Evolutionary conservation across 30 jellyfish, hydroid and myxozoan species (phyloP), one percentile per base, ranked within the genome.

Genomic region (Nemopilema nomurai): DNA sequence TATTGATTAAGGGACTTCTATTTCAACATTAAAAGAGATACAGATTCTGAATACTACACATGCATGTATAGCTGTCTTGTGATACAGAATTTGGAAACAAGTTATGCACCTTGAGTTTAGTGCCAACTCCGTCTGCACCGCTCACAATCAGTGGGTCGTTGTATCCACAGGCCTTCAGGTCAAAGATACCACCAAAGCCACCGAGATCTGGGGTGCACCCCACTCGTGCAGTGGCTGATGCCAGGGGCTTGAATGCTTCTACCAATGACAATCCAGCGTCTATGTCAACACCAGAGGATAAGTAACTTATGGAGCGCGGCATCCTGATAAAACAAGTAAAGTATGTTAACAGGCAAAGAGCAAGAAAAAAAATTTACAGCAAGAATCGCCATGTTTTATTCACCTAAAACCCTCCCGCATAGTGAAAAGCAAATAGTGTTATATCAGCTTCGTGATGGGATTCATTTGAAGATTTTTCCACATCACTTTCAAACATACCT

Each of bases 91-190:
- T n/a, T n/a, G n/a, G n/a, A n/a, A n/a, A n/a, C n/a, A n/a, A n/a
- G n/a, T n/a, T n/a, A n/a, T n/a, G n/a, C n/a, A 93, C 98, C 96
- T 79, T 88, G 18, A 93, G 90, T 69, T 93, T 93, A 30, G 98
- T 93, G 41, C 98, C 98, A 62, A 93, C 98, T 4, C 98, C 98
- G 79, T 93, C 98, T 28, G 98, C 78, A 30, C 98, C 98, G 57
- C 97, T 87, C 64, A 93, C 97, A 25, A 93, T 81, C 0, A 93
- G 52, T 13, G 97, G 95, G 73, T 93, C 98, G 1, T 69, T 78
- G 62, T 74, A 87, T 20, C 96, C 94, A 67, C 91, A 74, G 23
- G 96, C 98, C 29, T 71, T 74, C 57, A 87, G 78, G 80, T 93
- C 98, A 68, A 93, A 93, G 30, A 93, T 64, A n/a, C 97, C 98